Conservation (phyloP, 2,797 vertebrate species). For the Triplophysa bombifrons region DNA sequence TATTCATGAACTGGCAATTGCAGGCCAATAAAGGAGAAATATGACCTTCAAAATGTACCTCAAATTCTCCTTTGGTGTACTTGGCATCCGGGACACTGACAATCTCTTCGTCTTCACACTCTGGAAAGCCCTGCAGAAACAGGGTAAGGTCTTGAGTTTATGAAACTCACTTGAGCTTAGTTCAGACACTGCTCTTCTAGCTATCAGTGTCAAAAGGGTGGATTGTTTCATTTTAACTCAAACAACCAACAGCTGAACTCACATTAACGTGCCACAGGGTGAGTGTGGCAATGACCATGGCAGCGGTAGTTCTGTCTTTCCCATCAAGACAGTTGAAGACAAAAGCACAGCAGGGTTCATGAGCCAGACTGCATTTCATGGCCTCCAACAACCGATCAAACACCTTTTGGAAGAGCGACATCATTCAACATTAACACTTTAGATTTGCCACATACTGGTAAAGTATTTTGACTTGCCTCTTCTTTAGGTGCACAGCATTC, state of each 20-base stretch:
- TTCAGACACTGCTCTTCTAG: background rate
- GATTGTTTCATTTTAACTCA: background rate
- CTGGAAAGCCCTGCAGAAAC: slow-evolving; percentile 77
- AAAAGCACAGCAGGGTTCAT: slow-evolving; percentile 75
- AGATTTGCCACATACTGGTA: background rate
- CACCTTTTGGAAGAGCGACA: slow-evolving; percentile 71
- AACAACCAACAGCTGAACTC: slow-evolving; percentile 51
- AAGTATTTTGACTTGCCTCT: slow-evolving; percentile 69
- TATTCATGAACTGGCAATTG: background rate
- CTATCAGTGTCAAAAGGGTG: background rate
- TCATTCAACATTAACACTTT: background rate
- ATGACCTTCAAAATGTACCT: slow-evolving; percentile 68
- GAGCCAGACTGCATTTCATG: slow-evolving; percentile 71
- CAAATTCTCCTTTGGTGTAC: slow-evolving; percentile 88
- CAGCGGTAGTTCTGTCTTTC: slow-evolving; percentile 81
- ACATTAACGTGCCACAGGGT: slow-evolving; percentile 84
- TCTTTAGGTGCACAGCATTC: slow-evolving; percentile 82
- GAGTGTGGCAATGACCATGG: slow-evolving; percentile 84
- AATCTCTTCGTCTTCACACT: slow-evolving; percentile 80
- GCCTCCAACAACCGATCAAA: slow-evolving; percentile 79
- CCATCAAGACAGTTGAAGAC: slow-evolving; percentile 86
- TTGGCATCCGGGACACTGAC: slow-evolving; percentile 87
- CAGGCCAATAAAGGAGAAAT: background rate
- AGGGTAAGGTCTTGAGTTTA: slow-evolving; percentile 1
- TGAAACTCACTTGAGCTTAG: slow-evolving; percentile 11